A percentile compares a stretch with the other conserved stretches of the same genome.
Evolutionary conservation across 2,797 vertebrate species (phyloP).

Genomic region (Amblyraja radiata): DNA sequence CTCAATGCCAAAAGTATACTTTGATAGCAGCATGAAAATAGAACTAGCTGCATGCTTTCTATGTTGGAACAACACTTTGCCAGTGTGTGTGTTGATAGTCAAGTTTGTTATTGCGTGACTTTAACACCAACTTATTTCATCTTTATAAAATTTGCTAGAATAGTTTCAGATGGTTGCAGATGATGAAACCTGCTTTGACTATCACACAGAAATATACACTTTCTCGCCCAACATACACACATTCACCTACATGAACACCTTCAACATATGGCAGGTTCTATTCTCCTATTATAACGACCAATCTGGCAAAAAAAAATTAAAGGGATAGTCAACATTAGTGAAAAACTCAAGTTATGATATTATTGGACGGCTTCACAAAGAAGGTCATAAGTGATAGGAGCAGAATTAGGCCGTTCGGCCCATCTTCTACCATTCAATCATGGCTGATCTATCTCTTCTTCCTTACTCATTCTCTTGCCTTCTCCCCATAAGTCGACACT

Average conservation of each 20-base stretch:
- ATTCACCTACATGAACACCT: slow-evolving; percentile 33
- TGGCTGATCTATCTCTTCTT: too few species aligned
- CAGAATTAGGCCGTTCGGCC: too few species aligned
- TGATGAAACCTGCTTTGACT: slow-evolving; percentile 19
- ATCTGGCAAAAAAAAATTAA: neutral
- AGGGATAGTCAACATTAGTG: neutral
- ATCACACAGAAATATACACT: slow-evolving; percentile 13
- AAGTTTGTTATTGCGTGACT: slow-evolving; percentile 19
- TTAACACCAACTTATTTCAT: slow-evolving; percentile 24
- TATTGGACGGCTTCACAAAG: too few species aligned
- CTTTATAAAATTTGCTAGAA: slow-evolving; percentile 7
- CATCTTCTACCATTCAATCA: too few species aligned
- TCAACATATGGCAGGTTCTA: slow-evolving; percentile 6
- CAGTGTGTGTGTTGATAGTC: neutral
- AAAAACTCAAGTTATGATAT: too few species aligned
- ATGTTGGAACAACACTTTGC: slow-evolving; percentile 27
- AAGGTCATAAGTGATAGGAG: neutral
- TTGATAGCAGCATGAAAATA: slow-evolving; percentile 29
- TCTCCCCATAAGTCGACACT: too few species aligned
- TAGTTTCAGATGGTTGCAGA: slow-evolving; percentile 24
- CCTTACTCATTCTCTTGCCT: too few species aligned
- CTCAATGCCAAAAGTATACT: neutral
- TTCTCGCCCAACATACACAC: slow-evolving; percentile 12
- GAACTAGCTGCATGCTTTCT: slow-evolving; percentile 16
- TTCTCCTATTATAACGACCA: neutral